Percentiles rank a stretch among this genome's conserved stretches.
These are phyloP conservation scores for Lypha dubia DNA, from an alignment of 2,888 invertebrate genomes.

Conservation along the genomic window DNA sequence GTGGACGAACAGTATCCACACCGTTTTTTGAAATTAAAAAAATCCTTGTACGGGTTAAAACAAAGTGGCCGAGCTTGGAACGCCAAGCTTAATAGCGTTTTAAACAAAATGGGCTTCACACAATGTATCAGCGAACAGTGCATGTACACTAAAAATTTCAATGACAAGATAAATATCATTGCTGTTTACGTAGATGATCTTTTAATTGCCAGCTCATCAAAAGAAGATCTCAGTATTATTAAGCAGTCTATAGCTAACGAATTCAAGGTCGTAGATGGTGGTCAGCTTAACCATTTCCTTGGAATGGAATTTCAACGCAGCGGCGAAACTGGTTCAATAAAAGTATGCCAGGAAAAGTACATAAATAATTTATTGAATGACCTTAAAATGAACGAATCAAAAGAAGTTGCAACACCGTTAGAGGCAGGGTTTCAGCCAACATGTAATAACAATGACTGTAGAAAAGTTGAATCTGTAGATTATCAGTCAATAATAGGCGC, in stretches of 20 bases:
- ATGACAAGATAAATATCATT: slow-evolving; percentile 51
- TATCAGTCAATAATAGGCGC: slow-evolving; percentile 67
- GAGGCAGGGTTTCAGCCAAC: too few species aligned
- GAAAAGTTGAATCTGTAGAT: not conserved
- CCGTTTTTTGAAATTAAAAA: not conserved
- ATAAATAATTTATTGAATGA: slow-evolving; percentile 16
- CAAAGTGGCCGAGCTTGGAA: too few species aligned
- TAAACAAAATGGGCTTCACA: slow-evolving; percentile 60
- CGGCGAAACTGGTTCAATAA: too few species aligned
- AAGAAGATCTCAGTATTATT: slow-evolving; percentile 47
- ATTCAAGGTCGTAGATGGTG: slow-evolving; percentile 62
- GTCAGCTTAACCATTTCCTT: slow-evolving; percentile 39
- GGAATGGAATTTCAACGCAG: slow-evolving; percentile 32
- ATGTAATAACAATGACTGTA: slow-evolving; percentile 1
- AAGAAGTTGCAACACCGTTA: slow-evolving; percentile 6
- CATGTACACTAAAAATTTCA: slow-evolving; percentile 50
- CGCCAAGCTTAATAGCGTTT: slow-evolving; percentile 39
- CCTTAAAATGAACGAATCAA: not conserved
- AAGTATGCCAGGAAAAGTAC: slow-evolving; percentile 32
- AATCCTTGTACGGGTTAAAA: slow-evolving; percentile 19
- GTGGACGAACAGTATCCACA: not conserved
- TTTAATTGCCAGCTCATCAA: slow-evolving; percentile 59
- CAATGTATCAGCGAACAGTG: slow-evolving; percentile 65
- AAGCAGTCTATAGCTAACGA: slow-evolving; percentile 53
- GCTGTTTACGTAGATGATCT: slow-evolving; percentile 70